These are phyloP conservation scores for Chloromyia formosa DNA, from an alignment of 2,888 invertebrate species.

Conservation along the genomic window DNA sequence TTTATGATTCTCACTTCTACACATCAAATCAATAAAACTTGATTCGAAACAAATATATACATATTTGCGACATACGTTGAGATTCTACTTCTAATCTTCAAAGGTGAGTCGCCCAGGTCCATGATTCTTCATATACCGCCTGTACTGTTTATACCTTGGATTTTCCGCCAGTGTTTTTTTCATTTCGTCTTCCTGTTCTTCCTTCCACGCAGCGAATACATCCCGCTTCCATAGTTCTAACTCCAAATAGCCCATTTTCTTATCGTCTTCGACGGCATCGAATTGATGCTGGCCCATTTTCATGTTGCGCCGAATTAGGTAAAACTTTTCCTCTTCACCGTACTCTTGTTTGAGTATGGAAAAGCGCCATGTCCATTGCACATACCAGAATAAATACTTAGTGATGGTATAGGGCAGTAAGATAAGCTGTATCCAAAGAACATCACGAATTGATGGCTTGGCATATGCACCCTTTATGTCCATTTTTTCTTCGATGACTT, in stretches of 20 bases:
- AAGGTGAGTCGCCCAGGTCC: constrained; percentile 92
- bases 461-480: constrained; percentile 93
- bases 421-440: constrained; percentile 85
- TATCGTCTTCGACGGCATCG: constrained; percentile 76
- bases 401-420: constrained; percentile 80
- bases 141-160: constrained; percentile 86
- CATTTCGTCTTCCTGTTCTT: constrained; percentile 82
- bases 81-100: constrained; percentile 70
- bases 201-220: constrained; percentile 82
- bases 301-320: constrained; percentile 83
- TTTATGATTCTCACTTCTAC: neutral
- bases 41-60: constrained; percentile 26
- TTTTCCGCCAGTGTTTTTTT: constrained; percentile 87
- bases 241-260: constrained; percentile 76
- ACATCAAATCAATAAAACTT: constrained; percentile 46
- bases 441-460: constrained; percentile 79
- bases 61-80: neutral
- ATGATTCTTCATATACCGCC: constrained; percentile 90
- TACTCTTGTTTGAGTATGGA: constrained; percentile 78
- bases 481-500: constrained; percentile 90
- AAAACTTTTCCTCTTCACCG: constrained; percentile 82
- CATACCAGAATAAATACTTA: constrained; percentile 77
- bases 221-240: constrained; percentile 84
- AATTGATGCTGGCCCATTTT: constrained; percentile 77
- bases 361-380: constrained; percentile 84